phyloP scores from a whole-genome alignment of 1,140 invertebrate genomes.

The Drepana arcuata region DNA sequence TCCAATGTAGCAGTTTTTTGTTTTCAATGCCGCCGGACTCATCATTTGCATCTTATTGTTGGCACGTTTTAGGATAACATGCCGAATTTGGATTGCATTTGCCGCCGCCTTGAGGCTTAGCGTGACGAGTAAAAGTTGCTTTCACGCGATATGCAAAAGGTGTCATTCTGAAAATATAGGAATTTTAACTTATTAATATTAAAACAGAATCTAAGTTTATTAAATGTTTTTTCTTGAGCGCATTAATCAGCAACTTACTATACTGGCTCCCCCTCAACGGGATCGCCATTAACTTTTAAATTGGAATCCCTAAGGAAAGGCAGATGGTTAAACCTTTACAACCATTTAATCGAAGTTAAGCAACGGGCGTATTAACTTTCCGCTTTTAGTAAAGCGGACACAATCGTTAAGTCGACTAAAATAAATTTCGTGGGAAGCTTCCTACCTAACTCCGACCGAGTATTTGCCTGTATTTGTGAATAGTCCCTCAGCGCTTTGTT shows the following conservation, averaged over 20 bases:
- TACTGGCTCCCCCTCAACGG: no score
- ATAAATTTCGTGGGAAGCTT: constrained; percentile 54
- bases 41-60: constrained; percentile 62
- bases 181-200: no score
- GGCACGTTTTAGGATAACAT: constrained; percentile 48
- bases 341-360: constrained; percentile 36
- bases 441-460: constrained; percentile 29
- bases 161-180: no score
- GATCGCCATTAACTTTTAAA: constrained; percentile 17
- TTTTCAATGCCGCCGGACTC: constrained; percentile 29
- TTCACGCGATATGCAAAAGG: constrained; percentile 32
- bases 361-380: constrained; percentile 40
- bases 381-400: constrained; percentile 39
- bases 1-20: constrained; percentile 38
- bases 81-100: constrained; percentile 49
- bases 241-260: no score
- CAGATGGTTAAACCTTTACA: constrained; percentile 25
- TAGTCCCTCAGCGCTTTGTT: constrained; percentile 20
- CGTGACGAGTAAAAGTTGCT: constrained; percentile 36
- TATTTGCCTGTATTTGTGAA: constrained; percentile 21
- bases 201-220: no score
- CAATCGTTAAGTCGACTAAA: constrained; percentile 52
- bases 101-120: constrained; percentile 28
- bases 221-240: no score
- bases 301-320: constrained; percentile 18